These are phyloP conservation scores for Lepidocolaptes lacrymiger DNA, from an alignment of 2,797 vertebrate genomes.

Conservation along the genomic window DNA sequence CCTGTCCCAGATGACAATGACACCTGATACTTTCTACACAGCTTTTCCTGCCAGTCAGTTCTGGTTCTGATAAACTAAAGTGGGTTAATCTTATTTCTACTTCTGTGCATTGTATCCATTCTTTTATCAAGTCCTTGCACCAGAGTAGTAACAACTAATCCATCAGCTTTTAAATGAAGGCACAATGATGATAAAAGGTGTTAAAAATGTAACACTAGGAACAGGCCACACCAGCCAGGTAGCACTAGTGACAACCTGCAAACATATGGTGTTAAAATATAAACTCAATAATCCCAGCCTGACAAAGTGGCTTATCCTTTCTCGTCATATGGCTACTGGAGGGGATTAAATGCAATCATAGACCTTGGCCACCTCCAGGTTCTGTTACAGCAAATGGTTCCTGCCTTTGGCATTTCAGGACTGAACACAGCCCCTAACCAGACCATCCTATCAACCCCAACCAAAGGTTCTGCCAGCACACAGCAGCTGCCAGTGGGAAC, in stretches of 20 bases:
- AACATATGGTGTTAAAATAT: slow-evolving; percentile 37
- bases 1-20: not conserved
- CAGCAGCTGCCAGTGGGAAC: not conserved
- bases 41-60: not conserved
- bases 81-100: not conserved
- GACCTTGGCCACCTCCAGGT: not conserved
- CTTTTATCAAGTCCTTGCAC: not conserved
- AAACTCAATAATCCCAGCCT: slow-evolving; percentile 52
- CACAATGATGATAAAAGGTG: not conserved
- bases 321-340: slow-evolving; percentile 50
- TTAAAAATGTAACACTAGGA: not conserved
- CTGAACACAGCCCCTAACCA: not conserved
- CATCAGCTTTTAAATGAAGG: not conserved
- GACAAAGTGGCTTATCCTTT: slow-evolving; percentile 63
- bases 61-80: not conserved
- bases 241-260: slow-evolving; percentile 3
- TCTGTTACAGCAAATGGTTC: not conserved
- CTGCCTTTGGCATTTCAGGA: not conserved
- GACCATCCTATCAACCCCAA: not conserved
- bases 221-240: not conserved
- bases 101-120: not conserved
- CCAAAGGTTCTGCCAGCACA: not conserved
- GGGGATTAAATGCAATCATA: slow-evolving; percentile 26
- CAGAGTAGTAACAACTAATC: not conserved
- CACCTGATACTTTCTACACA: not conserved